These are phyloP conservation scores for Podarcis raffonei DNA, from an alignment of 2,113 vertebrate species.

Conservation along the genomic window DNA sequence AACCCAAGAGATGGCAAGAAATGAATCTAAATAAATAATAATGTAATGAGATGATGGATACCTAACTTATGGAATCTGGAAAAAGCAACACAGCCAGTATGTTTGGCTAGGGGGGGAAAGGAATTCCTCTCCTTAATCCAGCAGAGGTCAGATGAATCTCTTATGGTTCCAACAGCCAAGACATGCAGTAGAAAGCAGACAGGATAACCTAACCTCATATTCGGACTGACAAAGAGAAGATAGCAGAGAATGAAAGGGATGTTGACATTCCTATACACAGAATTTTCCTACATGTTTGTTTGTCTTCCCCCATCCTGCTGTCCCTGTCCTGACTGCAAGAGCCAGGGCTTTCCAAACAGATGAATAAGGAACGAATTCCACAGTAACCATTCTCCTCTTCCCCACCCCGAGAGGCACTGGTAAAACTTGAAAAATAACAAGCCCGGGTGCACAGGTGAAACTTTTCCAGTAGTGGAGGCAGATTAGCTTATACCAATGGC, in stretches of 20 bases:
- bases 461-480: neutral
- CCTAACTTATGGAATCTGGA: neutral
- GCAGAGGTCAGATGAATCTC: neutral
- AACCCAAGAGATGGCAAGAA: neutral
- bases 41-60: neutral
- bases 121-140: neutral
- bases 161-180: rapidly evolving
- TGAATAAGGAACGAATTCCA: neutral
- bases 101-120: neutral
- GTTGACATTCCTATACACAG: neutral
- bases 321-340: rapidly evolving
- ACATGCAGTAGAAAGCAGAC: rapidly evolving
- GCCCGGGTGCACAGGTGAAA: neutral
- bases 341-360: neutral
- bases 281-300: neutral
- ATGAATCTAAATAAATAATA: neutral
- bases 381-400: neutral
- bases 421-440: neutral
- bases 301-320: neutral
- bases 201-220: neutral
- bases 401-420: neutral
- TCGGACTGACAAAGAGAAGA: neutral
- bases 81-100: neutral
- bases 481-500: neutral
- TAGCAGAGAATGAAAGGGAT: neutral